Evolutionary conservation across 92 coral and sea anemone genomes (phyloP).

Genomic region (Palythoa grandiflora): DNA sequence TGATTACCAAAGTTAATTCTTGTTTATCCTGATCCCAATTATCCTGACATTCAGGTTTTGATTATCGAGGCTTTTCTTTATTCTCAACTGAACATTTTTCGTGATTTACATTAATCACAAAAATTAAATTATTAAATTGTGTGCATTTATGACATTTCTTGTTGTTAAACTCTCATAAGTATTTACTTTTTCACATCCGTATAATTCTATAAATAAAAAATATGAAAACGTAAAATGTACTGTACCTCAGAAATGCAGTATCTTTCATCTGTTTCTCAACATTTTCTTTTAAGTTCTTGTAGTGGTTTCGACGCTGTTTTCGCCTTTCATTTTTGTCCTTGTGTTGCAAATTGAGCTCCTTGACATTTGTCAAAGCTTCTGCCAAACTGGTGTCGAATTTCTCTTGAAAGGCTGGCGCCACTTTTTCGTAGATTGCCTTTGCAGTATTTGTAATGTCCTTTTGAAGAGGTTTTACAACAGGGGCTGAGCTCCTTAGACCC

Average conservation of each 20-base stretch:
- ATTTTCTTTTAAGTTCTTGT: conserved; percentile 47
- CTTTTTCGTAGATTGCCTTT: conserved; percentile 57
- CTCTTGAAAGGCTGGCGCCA: conserved; percentile 48
- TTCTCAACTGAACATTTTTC: neutral
- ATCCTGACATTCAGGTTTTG: no score
- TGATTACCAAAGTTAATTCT: no score
- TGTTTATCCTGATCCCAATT: no score
- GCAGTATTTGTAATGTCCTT: conserved; percentile 59
- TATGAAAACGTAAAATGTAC: neutral
- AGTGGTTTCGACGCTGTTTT: conserved; percentile 50
- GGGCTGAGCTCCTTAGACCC: neutral
- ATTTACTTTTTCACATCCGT: conserved; percentile 4
- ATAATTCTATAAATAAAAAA: neutral
- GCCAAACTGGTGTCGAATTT: conserved; percentile 43
- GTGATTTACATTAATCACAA: neutral
- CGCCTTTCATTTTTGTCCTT: conserved; percentile 43
- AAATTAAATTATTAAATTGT: neutral
- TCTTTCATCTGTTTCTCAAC: conserved; percentile 66
- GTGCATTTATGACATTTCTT: neutral
- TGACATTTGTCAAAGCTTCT: conserved; percentile 49
- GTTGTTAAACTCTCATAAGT: conserved; percentile 18
- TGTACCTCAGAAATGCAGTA: conserved; percentile 67
- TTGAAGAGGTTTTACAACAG: conserved; percentile 31
- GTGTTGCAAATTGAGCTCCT: conserved; percentile 49
- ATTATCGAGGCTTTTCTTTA: neutral